Evolutionary conservation across 2,113 vertebrate species (phyloP).

Genomic region (Rattus rattus): DNA sequence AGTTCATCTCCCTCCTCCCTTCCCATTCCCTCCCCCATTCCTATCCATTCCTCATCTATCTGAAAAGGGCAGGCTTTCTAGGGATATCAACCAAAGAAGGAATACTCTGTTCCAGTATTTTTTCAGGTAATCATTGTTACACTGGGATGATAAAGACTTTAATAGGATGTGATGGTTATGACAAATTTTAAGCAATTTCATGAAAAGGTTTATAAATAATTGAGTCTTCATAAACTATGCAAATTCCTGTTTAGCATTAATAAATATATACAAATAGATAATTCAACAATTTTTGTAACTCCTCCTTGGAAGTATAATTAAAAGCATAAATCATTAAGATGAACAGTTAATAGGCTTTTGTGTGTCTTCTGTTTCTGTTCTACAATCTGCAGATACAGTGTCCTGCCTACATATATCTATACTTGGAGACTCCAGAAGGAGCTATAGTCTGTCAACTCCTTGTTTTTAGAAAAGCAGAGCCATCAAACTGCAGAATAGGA

Average conservation of each 20-base stretch:
- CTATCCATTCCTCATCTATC: not conserved
- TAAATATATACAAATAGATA: not conserved
- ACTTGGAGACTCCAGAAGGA: not conserved
- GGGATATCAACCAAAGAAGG: not conserved
- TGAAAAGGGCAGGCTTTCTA: not conserved
- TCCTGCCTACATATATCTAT: not conserved
- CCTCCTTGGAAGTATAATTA: not conserved
- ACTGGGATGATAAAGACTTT: not conserved
- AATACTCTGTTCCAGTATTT: not conserved
- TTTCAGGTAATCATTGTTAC: not conserved
- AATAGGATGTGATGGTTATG: not conserved
- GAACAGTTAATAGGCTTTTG: not conserved
- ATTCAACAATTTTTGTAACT: not conserved
- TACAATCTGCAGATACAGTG: not conserved
- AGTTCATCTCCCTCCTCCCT: not conserved
- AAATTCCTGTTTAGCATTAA: not conserved
- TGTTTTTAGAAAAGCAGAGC: not conserved
- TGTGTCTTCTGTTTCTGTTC: not conserved
- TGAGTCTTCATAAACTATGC: not conserved
- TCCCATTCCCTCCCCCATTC: not conserved
- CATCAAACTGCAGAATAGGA: not conserved
- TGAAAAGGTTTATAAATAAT: not conserved
- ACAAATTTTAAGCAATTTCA: not conserved
- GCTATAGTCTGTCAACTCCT: not conserved
- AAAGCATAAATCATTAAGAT: not conserved